Evolutionary conservation across 2,113 vertebrate genomes (phyloP).

Genomic region (Antechinus flavipes): DNA sequence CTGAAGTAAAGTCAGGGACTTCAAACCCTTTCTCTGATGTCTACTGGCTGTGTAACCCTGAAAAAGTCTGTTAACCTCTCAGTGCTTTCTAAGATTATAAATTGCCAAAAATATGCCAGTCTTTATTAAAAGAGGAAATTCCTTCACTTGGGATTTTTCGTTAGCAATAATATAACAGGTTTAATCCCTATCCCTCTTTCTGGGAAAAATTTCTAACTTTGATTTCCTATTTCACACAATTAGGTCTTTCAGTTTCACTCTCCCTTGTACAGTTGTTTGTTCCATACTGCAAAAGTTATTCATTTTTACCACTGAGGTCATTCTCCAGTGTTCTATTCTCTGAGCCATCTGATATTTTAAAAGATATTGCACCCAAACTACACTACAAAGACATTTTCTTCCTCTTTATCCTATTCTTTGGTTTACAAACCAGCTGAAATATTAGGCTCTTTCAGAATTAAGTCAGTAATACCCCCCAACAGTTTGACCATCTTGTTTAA

Average conservation of each 20-base stretch:
- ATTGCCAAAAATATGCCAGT: background rate
- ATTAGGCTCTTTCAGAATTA: slow-evolving; percentile 32
- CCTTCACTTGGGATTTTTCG: background rate
- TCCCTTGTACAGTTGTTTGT: background rate
- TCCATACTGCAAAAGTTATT: background rate
- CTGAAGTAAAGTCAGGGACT: background rate
- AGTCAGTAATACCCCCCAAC: slow-evolving; percentile 35
- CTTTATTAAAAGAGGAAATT: background rate
- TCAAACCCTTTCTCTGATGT: background rate
- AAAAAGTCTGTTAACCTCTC: background rate
- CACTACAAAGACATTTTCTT: background rate
- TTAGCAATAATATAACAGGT: background rate
- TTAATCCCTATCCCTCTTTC: background rate
- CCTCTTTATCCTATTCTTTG: slow-evolving; percentile 22
- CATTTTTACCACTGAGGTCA: slow-evolving; percentile 8
- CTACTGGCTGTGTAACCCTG: background rate
- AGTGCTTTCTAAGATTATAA: background rate
- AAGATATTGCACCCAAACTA: background rate
- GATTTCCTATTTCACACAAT: slow-evolving; percentile 34
- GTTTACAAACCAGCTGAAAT: slow-evolving; percentile 24
- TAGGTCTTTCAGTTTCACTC: background rate
- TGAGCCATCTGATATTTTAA: background rate
- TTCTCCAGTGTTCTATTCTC: background rate
- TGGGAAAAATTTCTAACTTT: slow-evolving; percentile 25
- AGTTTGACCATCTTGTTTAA: slow-evolving; percentile 43